These are phyloP conservation scores for Mixornis gularis DNA, from an alignment of 2,113 vertebrate genomes.

Conservation along the genomic window DNA sequence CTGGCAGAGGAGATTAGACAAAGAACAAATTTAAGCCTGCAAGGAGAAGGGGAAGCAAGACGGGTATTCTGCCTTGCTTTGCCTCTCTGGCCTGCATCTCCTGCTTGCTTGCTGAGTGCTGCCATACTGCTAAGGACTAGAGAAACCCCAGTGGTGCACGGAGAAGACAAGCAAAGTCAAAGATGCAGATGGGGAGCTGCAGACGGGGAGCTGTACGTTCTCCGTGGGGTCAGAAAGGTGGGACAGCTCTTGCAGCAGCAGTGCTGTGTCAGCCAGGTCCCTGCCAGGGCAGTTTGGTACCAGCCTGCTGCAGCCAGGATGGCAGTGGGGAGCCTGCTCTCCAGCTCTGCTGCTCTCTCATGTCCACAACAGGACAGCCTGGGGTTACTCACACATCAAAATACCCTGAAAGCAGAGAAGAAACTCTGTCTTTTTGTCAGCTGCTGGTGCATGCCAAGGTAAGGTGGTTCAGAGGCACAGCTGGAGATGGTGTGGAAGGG, in stretches of 20 bases:
- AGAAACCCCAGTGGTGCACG: not conserved
- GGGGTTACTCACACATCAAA: not conserved
- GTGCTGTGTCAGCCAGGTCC: rapidly evolving
- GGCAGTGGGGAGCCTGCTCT: not conserved
- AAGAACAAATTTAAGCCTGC: not conserved
- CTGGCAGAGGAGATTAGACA: not conserved
- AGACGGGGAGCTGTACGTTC: not conserved
- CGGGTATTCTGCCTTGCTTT: not conserved
- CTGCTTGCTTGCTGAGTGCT: not conserved
- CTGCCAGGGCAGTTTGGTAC: not conserved
- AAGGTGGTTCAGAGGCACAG: not conserved
- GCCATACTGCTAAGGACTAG: not conserved
- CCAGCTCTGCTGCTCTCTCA: not conserved
- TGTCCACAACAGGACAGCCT: not conserved
- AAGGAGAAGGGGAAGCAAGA: not conserved
- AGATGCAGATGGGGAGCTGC: not conserved
- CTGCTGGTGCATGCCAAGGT: not conserved
- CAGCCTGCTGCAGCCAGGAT: not conserved
- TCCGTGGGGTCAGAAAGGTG: not conserved
- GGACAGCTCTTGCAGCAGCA: not conserved
- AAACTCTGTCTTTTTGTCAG: not conserved
- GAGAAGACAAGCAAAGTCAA: not conserved
- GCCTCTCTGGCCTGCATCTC: not conserved
- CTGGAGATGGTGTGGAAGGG: not conserved
- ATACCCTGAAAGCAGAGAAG: not conserved